Base-by-base conservation (phyloP, 1,140 invertebrate genomes). In the Rhyacophila brunnea region DNA sequence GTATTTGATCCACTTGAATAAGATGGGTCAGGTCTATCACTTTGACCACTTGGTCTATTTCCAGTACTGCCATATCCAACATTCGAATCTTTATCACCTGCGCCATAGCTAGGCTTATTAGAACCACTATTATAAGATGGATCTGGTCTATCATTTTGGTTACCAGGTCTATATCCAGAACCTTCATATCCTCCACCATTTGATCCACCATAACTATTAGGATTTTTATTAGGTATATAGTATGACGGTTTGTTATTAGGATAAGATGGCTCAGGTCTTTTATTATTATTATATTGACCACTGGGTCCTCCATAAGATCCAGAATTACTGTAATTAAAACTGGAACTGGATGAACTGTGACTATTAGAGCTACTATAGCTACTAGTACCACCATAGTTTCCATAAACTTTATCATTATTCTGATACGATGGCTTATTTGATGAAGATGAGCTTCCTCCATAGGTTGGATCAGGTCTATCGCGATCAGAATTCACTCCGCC, bases 121-220 rank as follows among this genome's bases (percentile, higher is more conserved):
- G 43, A 47, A 23, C 19, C 15, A 43, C 40, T 44, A 9, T 44
- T 35, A 45, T 60, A 55, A 1, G 10, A 20, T 46, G 59, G 54
- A 45, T 42, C 51, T 46, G 59, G 59, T 46, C 47, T 61, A 38
- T 61, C 59, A 48, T 57, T 42, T 15, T 51, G 40, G 3, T 10
- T 11, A 23, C 36, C 28, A 13, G 49, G 50, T 35, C 50, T 48
- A 17, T 11, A 44, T n/a, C n/a, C n/a, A n/a, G n/a, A n/a, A n/a
- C n/a, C n/a, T n/a, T n/a, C n/a, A n/a, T n/a, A n/a, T n/a, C 45
- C 45, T 14, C 19, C 43, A 28, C 40, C 40, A 2, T 15, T 9
- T 28, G 48, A 42, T 43, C 40, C 44, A 36, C 35, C 45, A 46
- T 52, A 36, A 4, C 32, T 9, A 11, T n/a, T 38, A 4, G 36